Conservation (phyloP, 2,797 vertebrate species). For the Muscicapa striata region DNA sequence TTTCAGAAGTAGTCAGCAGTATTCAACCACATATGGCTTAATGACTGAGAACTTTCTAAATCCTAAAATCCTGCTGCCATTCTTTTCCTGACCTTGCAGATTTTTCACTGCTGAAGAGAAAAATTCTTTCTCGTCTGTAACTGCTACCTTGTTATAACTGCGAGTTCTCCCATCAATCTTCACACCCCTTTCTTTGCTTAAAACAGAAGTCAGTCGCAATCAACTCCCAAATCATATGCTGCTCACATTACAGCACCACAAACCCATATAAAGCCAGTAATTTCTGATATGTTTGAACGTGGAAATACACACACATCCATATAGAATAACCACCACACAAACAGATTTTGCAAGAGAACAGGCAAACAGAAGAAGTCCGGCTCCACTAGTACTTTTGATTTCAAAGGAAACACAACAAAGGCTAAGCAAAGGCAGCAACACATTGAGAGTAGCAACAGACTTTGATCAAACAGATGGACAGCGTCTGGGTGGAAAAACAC, state of each 20-base stretch:
- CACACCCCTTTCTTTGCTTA: neutral
- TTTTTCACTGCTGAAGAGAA: neutral
- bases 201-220: neutral
- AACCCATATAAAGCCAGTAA: neutral
- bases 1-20: neutral
- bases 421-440: neutral
- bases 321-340: neutral
- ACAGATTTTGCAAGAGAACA: neutral
- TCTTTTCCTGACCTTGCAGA: neutral
- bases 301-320: neutral
- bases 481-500: neutral
- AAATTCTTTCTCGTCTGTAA: neutral
- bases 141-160: neutral
- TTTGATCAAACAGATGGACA: neutral
- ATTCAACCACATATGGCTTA: neutral
- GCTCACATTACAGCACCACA: neutral
- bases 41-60: neutral
- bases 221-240: neutral
- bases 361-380: neutral
- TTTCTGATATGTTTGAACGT: neutral
- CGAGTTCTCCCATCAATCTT: slow-evolving; percentile 3
- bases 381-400: neutral
- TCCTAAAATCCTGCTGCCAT: neutral
- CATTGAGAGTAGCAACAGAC: neutral
- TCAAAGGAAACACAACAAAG: neutral